These are phyloP conservation scores for Echinops telfairi DNA, from an alignment of 2,113 vertebrate species.

Conservation along the genomic window DNA sequence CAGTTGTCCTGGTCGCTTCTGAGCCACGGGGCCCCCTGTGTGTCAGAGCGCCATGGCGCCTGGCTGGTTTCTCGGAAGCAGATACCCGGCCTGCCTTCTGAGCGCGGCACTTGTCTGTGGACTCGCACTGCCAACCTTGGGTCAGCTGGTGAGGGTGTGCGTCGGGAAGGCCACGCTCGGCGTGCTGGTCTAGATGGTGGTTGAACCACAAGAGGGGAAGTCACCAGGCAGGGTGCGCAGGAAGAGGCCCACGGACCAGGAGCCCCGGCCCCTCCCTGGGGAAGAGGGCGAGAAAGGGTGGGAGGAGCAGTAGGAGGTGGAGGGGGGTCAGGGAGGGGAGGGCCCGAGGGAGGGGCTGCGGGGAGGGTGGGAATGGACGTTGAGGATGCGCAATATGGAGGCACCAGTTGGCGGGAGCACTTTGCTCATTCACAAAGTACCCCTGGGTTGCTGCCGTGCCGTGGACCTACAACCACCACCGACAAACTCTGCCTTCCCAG, in stretches of 20 bases:
- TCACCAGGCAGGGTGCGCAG: background rate
- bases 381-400: fast-evolving
- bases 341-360: background rate
- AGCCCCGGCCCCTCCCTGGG: background rate
- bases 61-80: background rate
- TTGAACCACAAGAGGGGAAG: background rate
- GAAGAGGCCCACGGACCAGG: background rate
- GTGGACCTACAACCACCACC: background rate
- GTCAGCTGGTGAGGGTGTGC: background rate
- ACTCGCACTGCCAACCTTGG: background rate
- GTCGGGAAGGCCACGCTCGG: background rate
- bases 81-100: background rate
- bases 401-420: background rate
- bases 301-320: background rate
- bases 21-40: background rate
- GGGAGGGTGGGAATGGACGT: background rate
- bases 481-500: too few relatives aligned
- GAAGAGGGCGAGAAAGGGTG: background rate
- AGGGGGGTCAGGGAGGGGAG: background rate
- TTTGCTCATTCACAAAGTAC: background rate
- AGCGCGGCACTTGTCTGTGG: background rate
- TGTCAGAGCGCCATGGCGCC: background rate
- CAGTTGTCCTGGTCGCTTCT: background rate
- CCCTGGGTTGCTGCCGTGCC: background rate
- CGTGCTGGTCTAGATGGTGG: fast-evolving